A percentile compares a stretch with the other conserved stretches of the same genome.
Evolutionary conservation across 2,113 vertebrate species (phyloP).

Genomic region (Syngnathus scovelli): DNA sequence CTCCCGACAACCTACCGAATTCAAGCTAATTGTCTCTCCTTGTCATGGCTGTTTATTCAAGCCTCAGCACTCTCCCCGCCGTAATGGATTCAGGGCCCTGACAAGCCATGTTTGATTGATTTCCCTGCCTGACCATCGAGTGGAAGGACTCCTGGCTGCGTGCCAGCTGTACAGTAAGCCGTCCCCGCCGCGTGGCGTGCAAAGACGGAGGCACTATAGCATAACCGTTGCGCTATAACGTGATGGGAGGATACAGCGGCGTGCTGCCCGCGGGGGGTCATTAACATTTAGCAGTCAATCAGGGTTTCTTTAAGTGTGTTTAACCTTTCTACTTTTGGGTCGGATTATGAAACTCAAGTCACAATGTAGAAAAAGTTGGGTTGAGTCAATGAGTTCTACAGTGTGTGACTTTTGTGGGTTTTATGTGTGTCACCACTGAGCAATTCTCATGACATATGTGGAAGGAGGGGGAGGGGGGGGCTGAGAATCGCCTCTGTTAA

Average conservation of each 20-base stretch:
- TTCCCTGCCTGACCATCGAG: constrained; percentile 57
- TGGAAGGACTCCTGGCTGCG: constrained; percentile 65
- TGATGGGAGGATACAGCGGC: constrained; percentile 44
- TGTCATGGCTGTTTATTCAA: constrained; percentile 68
- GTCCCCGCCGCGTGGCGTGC: constrained; percentile 39
- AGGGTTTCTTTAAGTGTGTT: constrained; percentile 65
- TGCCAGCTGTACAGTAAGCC: constrained; percentile 57
- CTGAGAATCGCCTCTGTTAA: constrained; percentile 45
- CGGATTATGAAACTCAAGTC: constrained; percentile 32
- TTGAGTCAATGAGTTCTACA: constrained; percentile 14
- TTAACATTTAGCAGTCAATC: constrained; percentile 65
- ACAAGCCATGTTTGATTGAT: constrained; percentile 69
- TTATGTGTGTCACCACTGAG: constrained; percentile 32
- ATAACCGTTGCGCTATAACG: constrained; percentile 56
- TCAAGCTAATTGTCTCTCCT: constrained; percentile 63
- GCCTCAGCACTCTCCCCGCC: constrained; percentile 59
- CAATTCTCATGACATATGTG: constrained; percentile 43
- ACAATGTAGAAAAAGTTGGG: constrained; percentile 1
- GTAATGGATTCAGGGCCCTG: constrained; percentile 62
- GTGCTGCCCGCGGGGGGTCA: constrained; percentile 60
- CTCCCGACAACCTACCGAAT: constrained; percentile 47
- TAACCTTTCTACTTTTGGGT: constrained; percentile 25
- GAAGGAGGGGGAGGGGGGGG: not conserved
- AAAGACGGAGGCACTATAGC: constrained; percentile 65
- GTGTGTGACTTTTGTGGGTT: constrained; percentile 26